phyloP scores from a whole-genome alignment of 2,113 vertebrate species.

The Antechinus stuartii region DNA sequence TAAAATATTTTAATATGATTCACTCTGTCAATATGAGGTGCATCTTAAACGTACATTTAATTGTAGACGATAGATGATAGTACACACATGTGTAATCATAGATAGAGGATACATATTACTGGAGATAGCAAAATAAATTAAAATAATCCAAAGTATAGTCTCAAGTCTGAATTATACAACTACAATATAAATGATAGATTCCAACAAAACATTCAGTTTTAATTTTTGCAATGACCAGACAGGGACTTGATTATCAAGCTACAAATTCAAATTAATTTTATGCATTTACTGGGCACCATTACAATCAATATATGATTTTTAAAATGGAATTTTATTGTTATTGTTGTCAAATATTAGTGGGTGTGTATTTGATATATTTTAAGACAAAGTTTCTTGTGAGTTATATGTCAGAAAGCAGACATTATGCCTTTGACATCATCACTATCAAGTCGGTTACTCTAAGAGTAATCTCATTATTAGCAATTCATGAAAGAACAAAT shows the following conservation, averaged over 20 bases:
- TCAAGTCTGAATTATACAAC: not conserved
- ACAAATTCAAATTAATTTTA: not conserved
- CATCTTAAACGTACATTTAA: not conserved
- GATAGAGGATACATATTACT: not conserved
- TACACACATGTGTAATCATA: not conserved
- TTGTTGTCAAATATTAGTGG: not conserved
- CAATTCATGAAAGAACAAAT: not conserved
- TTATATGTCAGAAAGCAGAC: not conserved
- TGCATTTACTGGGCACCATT: not conserved
- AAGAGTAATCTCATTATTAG: not conserved
- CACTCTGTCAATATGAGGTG: not conserved
- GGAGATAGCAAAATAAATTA: not conserved
- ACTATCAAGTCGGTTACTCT: not conserved
- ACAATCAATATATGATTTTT: not conserved
- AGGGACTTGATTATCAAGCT: conserved; percentile 1
- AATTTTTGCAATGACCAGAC: conserved; percentile 14
- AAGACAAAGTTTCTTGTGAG: not conserved
- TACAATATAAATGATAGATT: not conserved
- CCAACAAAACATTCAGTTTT: not conserved
- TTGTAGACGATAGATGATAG: not conserved
- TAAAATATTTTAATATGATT: not conserved
- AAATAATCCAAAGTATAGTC: not conserved
- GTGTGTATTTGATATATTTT: not conserved
- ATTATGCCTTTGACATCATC: not conserved
- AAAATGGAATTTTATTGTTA: not conserved